phyloP scores from a whole-genome alignment of 2,113 vertebrate genomes.

The Alethe castanea region DNA sequence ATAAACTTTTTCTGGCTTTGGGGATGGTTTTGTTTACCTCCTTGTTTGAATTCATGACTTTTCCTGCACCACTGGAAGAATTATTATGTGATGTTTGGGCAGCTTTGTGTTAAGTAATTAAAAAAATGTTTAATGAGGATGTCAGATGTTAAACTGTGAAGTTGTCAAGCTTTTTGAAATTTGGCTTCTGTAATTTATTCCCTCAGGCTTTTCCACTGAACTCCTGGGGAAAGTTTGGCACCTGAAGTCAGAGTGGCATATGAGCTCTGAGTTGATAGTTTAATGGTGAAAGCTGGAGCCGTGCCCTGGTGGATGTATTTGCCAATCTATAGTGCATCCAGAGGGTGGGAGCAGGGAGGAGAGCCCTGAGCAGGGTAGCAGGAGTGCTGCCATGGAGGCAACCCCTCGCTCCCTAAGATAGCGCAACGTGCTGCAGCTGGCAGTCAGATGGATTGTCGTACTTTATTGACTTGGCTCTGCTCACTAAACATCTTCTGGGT shows the following conservation, averaged over 20 bases:
- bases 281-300: not conserved
- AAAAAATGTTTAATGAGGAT: not conserved
- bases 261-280: not conserved
- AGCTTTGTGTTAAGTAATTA: not conserved
- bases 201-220: constrained; percentile 23
- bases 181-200: not conserved
- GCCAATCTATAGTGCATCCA: not conserved
- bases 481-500: not conserved
- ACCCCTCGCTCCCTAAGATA: not conserved
- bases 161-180: not conserved
- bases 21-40: not conserved
- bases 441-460: rapidly evolving
- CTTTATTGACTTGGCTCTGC: not conserved
- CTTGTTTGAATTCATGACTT: not conserved
- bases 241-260: not conserved
- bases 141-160: not conserved
- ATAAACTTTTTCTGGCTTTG: not conserved
- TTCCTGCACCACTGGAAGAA: not conserved
- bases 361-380: rapidly evolving
- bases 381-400: not conserved
- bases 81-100: not conserved
- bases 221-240: constrained; percentile 58
- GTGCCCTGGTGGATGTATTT: not conserved
- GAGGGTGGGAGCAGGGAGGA: rapidly evolving
- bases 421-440: not conserved